Evolutionary conservation across 2,888 invertebrate genomes (phyloP).

Genomic region (Apodemia mormo): DNA sequence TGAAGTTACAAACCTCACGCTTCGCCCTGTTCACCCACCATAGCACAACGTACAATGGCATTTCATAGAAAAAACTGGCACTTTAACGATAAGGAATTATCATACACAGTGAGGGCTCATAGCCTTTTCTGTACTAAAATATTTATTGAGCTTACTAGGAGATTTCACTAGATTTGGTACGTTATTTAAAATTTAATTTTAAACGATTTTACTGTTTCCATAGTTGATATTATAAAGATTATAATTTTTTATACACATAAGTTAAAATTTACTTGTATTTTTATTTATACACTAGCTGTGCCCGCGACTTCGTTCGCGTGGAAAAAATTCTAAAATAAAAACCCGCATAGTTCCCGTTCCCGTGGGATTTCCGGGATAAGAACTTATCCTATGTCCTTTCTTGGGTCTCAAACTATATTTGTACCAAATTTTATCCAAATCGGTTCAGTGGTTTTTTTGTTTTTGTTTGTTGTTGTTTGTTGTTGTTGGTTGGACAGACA

Average conservation of each 20-base stretch:
- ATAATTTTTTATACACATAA: not conserved
- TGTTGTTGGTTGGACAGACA: no score
- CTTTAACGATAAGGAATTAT: constrained; percentile 61
- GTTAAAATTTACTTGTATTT: no score
- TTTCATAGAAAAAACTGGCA: constrained; percentile 61
- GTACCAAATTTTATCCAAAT: no score
- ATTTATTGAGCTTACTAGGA: not conserved
- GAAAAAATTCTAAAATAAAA: no score
- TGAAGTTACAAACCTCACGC: constrained; percentile 6
- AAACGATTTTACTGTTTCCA: not conserved
- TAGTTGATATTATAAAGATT: not conserved
- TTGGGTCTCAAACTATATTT: no score
- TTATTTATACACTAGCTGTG: no score
- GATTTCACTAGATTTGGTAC: not conserved
- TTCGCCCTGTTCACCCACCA: constrained; percentile 28
- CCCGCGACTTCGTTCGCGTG: no score
- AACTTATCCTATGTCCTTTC: no score
- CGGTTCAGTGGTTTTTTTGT: no score
- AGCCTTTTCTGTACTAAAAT: not conserved
- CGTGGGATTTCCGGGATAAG: no score
- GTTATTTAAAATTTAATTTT: not conserved
- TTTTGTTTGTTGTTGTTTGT: no score
- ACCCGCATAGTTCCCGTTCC: no score
- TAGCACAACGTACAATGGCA: constrained; percentile 51
- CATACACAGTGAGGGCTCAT: constrained; percentile 38